Conservation (phyloP, 2,797 vertebrate genomes). For the Diplodus sargus region DNA sequence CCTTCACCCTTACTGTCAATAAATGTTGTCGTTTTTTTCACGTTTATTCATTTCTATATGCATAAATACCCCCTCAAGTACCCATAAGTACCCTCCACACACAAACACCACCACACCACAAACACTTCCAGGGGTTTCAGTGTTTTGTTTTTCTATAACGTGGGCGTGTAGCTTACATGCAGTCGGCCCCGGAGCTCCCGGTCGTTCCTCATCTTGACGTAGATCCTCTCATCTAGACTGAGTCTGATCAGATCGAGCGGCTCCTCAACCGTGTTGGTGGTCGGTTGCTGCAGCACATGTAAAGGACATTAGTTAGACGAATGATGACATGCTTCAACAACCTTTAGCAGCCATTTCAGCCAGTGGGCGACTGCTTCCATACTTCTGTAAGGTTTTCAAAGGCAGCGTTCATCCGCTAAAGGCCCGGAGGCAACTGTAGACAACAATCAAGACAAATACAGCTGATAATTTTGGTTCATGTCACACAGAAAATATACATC, state of each 20-base stretch:
- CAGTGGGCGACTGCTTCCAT: neutral
- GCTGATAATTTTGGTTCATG: neutral
- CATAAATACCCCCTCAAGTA: too few species aligned
- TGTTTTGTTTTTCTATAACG: neutral
- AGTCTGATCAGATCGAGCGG: slow-evolving; percentile 97
- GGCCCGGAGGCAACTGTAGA: too few species aligned
- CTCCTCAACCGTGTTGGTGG: slow-evolving; percentile 97
- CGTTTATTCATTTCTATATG: neutral
- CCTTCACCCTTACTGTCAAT: too few species aligned
- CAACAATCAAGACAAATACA: neutral
- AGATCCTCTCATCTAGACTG: slow-evolving; percentile 97
- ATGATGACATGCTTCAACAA: neutral
- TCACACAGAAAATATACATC: too few species aligned
- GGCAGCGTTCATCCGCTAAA: neutral
- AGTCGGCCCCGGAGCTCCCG: slow-evolving; percentile 94
- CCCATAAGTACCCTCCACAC: too few species aligned
- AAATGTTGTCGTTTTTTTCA: too few species aligned
- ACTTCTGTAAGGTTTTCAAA: neutral
- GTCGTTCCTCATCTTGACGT: slow-evolving; percentile 99
- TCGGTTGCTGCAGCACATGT: slow-evolving; percentile 87
- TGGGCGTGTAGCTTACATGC: slow-evolving; percentile 85
- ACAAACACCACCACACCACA: too few species aligned
- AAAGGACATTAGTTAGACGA: neutral
- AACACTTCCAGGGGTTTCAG: neutral
- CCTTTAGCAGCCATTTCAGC: too few species aligned